Evolutionary conservation across 2,888 invertebrate species (phyloP), one percentile per base, ranked within the genome.

Genomic region (Drosophila mimetica): DNA sequence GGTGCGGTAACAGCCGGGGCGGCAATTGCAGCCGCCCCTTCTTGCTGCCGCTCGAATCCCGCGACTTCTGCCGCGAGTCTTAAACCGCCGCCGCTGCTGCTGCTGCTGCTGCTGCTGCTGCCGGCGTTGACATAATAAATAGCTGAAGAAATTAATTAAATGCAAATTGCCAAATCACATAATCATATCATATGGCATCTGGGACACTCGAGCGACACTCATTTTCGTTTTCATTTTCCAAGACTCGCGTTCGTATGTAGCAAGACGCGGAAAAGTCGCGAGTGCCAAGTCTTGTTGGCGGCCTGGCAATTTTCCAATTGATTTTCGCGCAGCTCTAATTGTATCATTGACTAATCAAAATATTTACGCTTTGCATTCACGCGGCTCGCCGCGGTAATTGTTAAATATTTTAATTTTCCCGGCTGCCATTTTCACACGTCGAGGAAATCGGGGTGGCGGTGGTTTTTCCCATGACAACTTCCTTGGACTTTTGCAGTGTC

Each of bases 101-200:
- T 11, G 25, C 55, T 34, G 20, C 67, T 41, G 37, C 36, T n/a
- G 50, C 48, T 11, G 25, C 54, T 32, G 20, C 67, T 41, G 37
- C 36, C 50, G 50, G 47, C 54, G 79, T 82, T 82, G 82, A 82
- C 88, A 82, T 82, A 82, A 82, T 87, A 82, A 82, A 82, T 87
- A 85, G 86, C 63, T 75, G 73, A 79, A 76, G 77, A 85, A 82
- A 87, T 82, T 82, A 82, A 82, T 82, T 82, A 82, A 82, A 82
- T 82, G 82, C 82, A 82, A 87, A 82, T 82, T 87, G 79, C 66
- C 64, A 87, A 87, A 82, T 87, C 88, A 75, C 82, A 82, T 82
- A 82, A 82, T 82, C 88, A 87, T 81, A 81, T 87, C 86, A 85
- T 79, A 82, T 85, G 79, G 69, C 87, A 71, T 81, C 81, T 69